phyloP scores from a whole-genome alignment of 2,797 vertebrate species.

The Acropternis orthonyx region DNA sequence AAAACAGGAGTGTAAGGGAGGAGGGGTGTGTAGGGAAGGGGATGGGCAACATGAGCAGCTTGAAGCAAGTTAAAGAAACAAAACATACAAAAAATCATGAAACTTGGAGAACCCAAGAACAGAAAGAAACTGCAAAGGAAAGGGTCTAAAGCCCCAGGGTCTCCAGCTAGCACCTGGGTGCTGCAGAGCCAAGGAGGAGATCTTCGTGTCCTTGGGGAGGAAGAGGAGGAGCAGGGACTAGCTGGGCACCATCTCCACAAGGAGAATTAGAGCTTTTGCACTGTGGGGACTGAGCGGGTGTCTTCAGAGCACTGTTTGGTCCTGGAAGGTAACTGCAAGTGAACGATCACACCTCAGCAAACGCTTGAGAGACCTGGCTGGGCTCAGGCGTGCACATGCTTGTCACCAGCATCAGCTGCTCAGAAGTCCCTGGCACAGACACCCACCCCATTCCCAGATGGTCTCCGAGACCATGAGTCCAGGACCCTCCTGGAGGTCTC shows the following conservation, averaged over 20 bases:
- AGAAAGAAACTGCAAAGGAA: constrained; percentile 90
- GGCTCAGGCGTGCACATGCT: constrained; percentile 52
- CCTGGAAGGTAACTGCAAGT: constrained; percentile 64
- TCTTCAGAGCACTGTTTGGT: constrained; percentile 56
- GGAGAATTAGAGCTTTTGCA: constrained; percentile 63
- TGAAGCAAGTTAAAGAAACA: constrained; percentile 95
- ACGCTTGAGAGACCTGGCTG: background rate
- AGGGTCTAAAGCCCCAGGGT: constrained; percentile 74
- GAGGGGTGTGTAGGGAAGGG: constrained; percentile 77
- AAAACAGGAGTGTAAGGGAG: constrained; percentile 80
- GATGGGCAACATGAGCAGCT: constrained; percentile 91
- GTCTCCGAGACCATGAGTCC: background rate
- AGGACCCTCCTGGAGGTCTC: background rate
- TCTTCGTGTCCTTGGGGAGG: constrained; percentile 53
- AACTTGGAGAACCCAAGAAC: constrained; percentile 91
- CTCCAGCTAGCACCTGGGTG: constrained; percentile 55
- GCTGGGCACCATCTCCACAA: constrained; percentile 61
- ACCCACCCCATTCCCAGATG: background rate
- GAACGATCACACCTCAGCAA: constrained; percentile 60
- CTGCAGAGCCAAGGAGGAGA: constrained; percentile 63
- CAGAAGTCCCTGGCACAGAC: constrained; percentile 26
- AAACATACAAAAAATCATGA: constrained; percentile 89
- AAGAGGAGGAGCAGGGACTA: constrained; percentile 51
- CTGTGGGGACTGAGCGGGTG: constrained; percentile 39
- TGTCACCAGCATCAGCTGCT: constrained; percentile 43